Percentiles rank a stretch among this genome's conserved stretches.
Evolutionary conservation across 2,113 vertebrate species (phyloP).

Genomic region (Centropus bengalensis): DNA sequence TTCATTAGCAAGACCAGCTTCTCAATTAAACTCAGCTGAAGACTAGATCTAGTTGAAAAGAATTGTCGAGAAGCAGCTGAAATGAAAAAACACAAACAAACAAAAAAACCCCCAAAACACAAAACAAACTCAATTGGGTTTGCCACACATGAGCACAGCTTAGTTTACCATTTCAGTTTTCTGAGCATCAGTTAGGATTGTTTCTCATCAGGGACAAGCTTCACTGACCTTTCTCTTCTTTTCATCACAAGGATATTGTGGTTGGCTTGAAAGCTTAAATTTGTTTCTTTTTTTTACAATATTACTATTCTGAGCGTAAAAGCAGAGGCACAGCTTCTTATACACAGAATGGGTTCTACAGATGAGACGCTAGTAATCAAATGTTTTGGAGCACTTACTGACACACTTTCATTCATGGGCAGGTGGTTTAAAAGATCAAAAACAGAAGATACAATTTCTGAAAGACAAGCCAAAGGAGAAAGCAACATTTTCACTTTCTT

Average conservation of each 20-base stretch:
- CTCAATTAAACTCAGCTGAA: slow-evolving; percentile 48
- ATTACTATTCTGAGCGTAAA: slow-evolving; percentile 22
- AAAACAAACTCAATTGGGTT: not conserved
- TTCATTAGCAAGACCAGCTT: slow-evolving; percentile 54
- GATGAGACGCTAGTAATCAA: not conserved
- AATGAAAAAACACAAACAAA: not conserved
- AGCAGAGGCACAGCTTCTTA: not conserved
- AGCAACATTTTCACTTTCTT: not conserved
- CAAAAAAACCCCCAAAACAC: no score
- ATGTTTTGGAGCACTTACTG: not conserved
- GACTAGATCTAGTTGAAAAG: not conserved
- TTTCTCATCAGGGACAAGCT: slow-evolving; percentile 7
- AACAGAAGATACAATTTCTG: not conserved
- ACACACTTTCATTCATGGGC: not conserved
- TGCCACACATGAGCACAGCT: not conserved
- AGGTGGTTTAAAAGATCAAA: slow-evolving; percentile 24
- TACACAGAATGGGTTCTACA: not conserved
- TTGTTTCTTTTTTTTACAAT: not conserved
- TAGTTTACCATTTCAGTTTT: not conserved
- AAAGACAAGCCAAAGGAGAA: slow-evolving; percentile 25
- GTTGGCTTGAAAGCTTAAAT: not conserved
- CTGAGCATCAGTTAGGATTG: not conserved
- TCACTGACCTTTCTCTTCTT: slow-evolving; percentile 13
- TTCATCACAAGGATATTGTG: not conserved
- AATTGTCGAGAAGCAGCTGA: not conserved